phyloP scores from a whole-genome alignment of 2,888 invertebrate genomes.

The Ophion ventricosus region DNA sequence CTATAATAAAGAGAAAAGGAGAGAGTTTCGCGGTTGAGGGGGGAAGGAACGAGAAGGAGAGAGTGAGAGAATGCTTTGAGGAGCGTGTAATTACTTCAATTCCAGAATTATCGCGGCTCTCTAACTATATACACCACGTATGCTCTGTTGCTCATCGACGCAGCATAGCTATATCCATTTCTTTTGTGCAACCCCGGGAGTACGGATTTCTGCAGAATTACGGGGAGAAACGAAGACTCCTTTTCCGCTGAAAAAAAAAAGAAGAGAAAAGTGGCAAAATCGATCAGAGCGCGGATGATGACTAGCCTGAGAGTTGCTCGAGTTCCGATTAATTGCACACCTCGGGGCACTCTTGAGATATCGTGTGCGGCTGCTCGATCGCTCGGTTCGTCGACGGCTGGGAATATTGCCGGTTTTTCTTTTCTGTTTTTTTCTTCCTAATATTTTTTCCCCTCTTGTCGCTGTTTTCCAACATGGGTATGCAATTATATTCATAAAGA shows the following conservation, averaged over 20 bases:
- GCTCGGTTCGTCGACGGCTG: slow-evolving; percentile 11
- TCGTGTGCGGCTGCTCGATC: slow-evolving; percentile 38
- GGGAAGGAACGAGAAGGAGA: slow-evolving; percentile 35
- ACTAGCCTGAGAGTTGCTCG: slow-evolving; percentile 51
- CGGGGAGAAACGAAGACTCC: slow-evolving; percentile 34
- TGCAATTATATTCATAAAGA: slow-evolving; percentile 46
- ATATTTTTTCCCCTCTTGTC: slow-evolving; percentile 23
- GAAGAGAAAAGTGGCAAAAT: slow-evolving; percentile 35
- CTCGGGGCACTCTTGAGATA: slow-evolving; percentile 57
- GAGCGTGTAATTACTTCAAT: slow-evolving; percentile 60
- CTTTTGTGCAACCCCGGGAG: slow-evolving; percentile 26
- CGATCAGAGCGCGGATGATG: slow-evolving; percentile 42
- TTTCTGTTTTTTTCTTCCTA: slow-evolving; percentile 12
- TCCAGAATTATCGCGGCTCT: slow-evolving; percentile 52
- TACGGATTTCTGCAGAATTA: slow-evolving; percentile 45
- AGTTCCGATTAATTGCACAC: slow-evolving; percentile 62
- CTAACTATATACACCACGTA: slow-evolving; percentile 14
- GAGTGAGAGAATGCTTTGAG: slow-evolving; percentile 32
- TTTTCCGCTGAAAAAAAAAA: slow-evolving; percentile 21
- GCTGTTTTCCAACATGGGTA: slow-evolving; percentile 17
- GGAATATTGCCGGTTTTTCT: slow-evolving; percentile 21
- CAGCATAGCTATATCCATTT: slow-evolving; percentile 2
- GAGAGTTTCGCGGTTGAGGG: slow-evolving; percentile 37
- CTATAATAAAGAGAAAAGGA: slow-evolving; percentile 24
- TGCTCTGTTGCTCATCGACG: slow-evolving; percentile 27